Evolutionary conservation across 2,888 invertebrate genomes (phyloP).

Genomic region (Rotaria sp.): DNA sequence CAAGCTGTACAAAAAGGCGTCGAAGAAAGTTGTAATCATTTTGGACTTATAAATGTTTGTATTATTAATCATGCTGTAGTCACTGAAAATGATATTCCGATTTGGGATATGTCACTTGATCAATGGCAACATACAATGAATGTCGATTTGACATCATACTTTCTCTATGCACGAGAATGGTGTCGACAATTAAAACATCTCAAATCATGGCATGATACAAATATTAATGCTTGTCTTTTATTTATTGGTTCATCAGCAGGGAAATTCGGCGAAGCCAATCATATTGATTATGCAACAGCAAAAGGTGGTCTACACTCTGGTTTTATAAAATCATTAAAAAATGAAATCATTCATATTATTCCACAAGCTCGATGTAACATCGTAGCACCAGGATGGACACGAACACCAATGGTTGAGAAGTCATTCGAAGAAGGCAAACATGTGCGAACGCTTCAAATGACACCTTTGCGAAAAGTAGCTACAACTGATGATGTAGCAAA

Average conservation of each 20-base stretch:
- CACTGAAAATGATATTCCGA: neutral
- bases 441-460: neutral
- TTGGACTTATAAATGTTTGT: neutral
- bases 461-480: neutral
- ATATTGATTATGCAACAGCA: neutral
- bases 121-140: neutral
- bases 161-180: neutral
- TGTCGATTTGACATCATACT: neutral
- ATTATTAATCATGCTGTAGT: neutral
- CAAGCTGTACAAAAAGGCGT: neutral
- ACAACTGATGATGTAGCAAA: neutral
- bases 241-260: neutral
- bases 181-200: neutral
- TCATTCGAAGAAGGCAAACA: neutral
- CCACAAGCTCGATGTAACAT: neutral
- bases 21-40: neutral
- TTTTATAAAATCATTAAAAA: neutral
- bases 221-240: neutral
- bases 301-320: neutral
- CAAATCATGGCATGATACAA: neutral
- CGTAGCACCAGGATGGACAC: neutral
- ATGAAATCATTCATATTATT: neutral
- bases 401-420: neutral
- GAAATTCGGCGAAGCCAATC: neutral
- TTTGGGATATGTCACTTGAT: neutral